Evolutionary conservation across 2,797 vertebrate species (phyloP).

Genomic region (Alfaro cultratus): DNA sequence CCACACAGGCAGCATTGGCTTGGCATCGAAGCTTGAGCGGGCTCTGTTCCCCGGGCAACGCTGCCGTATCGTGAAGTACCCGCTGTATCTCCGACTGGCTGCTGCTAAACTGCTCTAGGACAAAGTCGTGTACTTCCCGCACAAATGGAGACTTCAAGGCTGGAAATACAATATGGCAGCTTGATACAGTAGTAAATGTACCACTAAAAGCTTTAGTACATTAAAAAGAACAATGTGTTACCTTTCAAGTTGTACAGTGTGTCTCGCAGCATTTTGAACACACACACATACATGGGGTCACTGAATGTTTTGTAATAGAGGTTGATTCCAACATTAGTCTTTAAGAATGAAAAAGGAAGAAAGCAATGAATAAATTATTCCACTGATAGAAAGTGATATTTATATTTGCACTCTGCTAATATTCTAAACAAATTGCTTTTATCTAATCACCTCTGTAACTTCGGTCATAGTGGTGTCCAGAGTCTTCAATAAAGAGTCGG

Average conservation of each 20-base stretch:
- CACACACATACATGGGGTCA: conserved; percentile 92
- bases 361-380: conserved; percentile 24
- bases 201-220: background rate
- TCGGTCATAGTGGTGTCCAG: conserved; percentile 84
- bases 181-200: background rate
- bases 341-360: conserved; percentile 36
- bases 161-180: conserved; percentile 47
- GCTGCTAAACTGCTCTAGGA: conserved; percentile 93
- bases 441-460: conserved; percentile 83
- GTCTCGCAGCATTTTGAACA: conserved; percentile 98
- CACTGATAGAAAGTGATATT: background rate
- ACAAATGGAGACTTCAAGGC: conserved; percentile 89
- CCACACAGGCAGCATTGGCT: conserved; percentile 95
- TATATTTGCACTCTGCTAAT: background rate
- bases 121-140: conserved; percentile 95
- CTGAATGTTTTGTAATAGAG: conserved; percentile 92
- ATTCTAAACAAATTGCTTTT: background rate
- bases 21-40: conserved; percentile 94
- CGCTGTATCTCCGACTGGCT: conserved; percentile 95
- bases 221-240: conserved; percentile 56
- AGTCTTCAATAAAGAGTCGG: conserved; percentile 88
- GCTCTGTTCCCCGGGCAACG: conserved; percentile 86
- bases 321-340: conserved; percentile 84
- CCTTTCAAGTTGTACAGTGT: conserved; percentile 95
- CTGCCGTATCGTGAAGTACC: conserved; percentile 88